Evolutionary conservation across 2,113 vertebrate species (phyloP).

Genomic region (Odocoileus hemionus): DNA sequence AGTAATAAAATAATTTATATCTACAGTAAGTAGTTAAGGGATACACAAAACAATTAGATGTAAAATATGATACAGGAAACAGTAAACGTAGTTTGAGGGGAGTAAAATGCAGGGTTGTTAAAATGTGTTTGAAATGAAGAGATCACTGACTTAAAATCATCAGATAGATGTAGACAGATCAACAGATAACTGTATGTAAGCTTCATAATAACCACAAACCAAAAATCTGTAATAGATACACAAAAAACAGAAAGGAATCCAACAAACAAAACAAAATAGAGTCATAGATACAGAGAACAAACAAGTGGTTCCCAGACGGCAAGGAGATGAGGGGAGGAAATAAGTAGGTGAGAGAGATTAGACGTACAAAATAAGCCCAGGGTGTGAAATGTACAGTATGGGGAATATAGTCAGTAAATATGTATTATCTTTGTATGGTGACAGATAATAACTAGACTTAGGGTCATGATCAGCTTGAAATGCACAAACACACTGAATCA

Average conservation of each 20-base stretch:
- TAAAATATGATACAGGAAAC: not conserved
- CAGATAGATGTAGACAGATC: not conserved
- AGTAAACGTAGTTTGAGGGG: rapidly evolving
- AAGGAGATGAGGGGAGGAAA: not conserved
- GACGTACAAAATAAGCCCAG: not conserved
- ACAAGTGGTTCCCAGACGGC: not conserved
- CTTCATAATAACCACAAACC: not conserved
- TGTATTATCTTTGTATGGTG: not conserved
- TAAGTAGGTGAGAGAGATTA: not conserved
- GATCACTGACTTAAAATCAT: not conserved
- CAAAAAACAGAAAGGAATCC: not conserved
- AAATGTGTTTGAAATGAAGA: not conserved
- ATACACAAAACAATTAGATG: not conserved
- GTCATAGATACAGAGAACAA: not conserved
- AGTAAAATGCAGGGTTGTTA: not conserved
- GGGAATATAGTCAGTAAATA: not conserved
- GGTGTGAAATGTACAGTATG: not conserved
- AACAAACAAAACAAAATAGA: not conserved
- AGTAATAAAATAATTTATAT: not conserved
- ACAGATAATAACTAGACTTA: not conserved
- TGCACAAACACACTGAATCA: rapidly evolving
- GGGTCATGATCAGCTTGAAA: not conserved
- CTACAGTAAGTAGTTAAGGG: not conserved
- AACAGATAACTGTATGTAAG: not conserved
- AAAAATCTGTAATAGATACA: not conserved